These are phyloP conservation scores for Epinephelus awoara DNA, from an alignment of 2,797 vertebrate species.

Conservation along the genomic window DNA sequence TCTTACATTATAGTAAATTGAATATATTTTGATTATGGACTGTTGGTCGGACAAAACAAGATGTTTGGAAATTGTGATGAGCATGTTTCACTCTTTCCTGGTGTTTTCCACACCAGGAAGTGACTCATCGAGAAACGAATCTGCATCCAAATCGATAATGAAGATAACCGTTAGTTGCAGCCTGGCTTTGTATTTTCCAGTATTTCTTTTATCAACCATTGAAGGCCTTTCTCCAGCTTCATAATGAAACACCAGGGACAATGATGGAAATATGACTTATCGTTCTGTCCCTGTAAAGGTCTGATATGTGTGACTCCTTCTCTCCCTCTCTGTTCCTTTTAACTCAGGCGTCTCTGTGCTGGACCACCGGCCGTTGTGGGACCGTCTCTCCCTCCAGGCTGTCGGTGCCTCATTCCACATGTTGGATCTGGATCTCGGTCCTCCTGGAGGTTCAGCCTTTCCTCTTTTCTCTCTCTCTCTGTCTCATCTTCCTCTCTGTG, in stretches of 20 bases:
- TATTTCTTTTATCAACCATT: background rate
- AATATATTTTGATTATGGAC: background rate
- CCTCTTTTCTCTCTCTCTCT: too few species aligned
- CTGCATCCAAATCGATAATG: background rate
- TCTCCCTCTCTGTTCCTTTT: too few species aligned
- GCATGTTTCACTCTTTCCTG: background rate
- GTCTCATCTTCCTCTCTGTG: too few species aligned
- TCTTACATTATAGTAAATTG: background rate
- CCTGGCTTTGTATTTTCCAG: background rate
- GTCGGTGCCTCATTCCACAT: too few species aligned
- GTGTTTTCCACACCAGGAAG: background rate
- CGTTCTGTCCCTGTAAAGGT: background rate
- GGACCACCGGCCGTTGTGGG: too few species aligned
- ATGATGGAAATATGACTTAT: constrained; percentile 5
- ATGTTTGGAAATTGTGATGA: too few species aligned
- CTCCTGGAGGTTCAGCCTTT: too few species aligned
- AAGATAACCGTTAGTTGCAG: background rate
- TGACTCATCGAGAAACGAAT: background rate
- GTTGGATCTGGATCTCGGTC: too few species aligned
- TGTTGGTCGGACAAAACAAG: too few species aligned
- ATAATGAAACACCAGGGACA: background rate
- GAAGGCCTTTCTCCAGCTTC: background rate
- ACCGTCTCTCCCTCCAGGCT: too few species aligned
- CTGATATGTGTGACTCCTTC: background rate
- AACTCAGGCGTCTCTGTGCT: too few species aligned